Evolutionary conservation across 2,113 vertebrate genomes (phyloP).

Genomic region (Stomatorhinus ivindoensis): DNA sequence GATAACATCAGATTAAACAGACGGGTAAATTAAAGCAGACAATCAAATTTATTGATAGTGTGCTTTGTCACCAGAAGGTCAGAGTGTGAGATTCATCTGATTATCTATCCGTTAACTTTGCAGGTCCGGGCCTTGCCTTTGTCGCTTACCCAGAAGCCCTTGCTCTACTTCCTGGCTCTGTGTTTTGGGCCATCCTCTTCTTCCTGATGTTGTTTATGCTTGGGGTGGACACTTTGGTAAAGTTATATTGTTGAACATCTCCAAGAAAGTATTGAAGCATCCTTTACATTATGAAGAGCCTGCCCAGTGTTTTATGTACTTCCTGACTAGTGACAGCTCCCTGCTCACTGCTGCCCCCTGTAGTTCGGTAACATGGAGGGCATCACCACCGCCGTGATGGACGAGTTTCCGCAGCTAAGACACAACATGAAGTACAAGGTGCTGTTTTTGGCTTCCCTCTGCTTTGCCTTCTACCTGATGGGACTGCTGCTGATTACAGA

Average conservation of each 20-base stretch:
- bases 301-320: not conserved
- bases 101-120: not conserved
- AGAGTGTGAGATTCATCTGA: not conserved
- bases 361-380: conserved; percentile 80
- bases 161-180: conserved; percentile 66
- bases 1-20: not conserved
- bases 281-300: not conserved
- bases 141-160: conserved; percentile 75
- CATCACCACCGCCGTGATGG: conserved; percentile 66
- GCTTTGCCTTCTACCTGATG: conserved; percentile 65
- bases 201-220: conserved; percentile 74
- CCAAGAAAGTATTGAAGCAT: not conserved
- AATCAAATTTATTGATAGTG: not conserved
- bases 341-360: not conserved
- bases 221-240: conserved; percentile 69
- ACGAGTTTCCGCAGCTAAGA: conserved; percentile 65
- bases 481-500: conserved; percentile 65
- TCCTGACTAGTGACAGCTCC: not conserved
- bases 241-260: not conserved
- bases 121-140: conserved; percentile 71
- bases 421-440: conserved; percentile 54
- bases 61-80: not conserved
- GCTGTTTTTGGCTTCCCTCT: conserved; percentile 61
- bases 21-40: not conserved
- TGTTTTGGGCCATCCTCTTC: conserved; percentile 71